A percentile compares a stretch with the other conserved stretches of the same genome.
Conservation (phyloP, 2,888 invertebrate species). For the Argyresthia goedartella region DNA sequence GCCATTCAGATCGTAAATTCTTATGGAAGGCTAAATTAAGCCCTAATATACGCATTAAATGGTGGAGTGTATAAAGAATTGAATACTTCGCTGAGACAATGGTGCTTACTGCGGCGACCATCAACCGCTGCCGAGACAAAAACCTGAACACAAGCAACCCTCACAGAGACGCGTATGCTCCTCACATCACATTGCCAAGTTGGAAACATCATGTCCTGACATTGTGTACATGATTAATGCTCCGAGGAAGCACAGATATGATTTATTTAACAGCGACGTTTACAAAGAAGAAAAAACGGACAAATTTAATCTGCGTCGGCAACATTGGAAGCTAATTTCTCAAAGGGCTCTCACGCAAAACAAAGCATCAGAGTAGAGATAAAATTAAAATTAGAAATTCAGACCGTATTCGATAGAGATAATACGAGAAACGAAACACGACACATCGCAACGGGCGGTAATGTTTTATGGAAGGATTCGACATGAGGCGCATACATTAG, state of each 20-base stretch:
- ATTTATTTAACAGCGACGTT: constrained; percentile 34
- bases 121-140: constrained; percentile 8
- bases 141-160: constrained; percentile 5
- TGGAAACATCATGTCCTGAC: not conserved
- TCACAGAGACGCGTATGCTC: not conserved
- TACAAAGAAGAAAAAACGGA: constrained; percentile 27
- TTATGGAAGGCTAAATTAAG: constrained; percentile 20
- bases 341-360: constrained; percentile 18
- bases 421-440: constrained; percentile 51
- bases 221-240: constrained; percentile 42
- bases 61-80: constrained; percentile 2
- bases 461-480: constrained; percentile 50
- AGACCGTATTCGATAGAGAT: constrained; percentile 39
- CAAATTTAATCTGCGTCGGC: constrained; percentile 27
- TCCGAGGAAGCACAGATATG: constrained; percentile 31
- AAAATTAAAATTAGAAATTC: constrained; percentile 42
- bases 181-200: not conserved
- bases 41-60: constrained; percentile 21
- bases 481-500: constrained; percentile 29
- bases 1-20: not conserved
- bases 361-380: constrained; percentile 19
- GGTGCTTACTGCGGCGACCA: constrained; percentile 8
- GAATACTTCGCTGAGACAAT: not conserved
- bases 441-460: constrained; percentile 48
- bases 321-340: constrained; percentile 18